Base-by-base conservation (phyloP, 2,797 vertebrate species). In the Glossophaga mutica region DNA sequence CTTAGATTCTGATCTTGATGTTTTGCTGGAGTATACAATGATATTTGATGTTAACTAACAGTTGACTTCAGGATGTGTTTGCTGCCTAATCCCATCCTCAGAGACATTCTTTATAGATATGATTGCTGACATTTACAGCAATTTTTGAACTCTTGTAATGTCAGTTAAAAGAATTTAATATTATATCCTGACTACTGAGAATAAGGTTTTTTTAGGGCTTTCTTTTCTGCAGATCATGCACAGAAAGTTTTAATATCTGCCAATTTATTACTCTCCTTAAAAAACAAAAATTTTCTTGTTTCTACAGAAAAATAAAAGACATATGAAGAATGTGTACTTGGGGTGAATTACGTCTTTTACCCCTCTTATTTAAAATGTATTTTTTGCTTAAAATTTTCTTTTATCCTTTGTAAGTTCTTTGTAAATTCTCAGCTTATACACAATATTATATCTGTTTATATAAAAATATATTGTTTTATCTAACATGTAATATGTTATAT, bases 61-160 rank as follows among this genome's bases (percentile, higher is more conserved):
- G 65, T 76, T 62, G 8, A 39, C 29, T 82, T 94, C 71, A 86
- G 65, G 88, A 94, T 50, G 70, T 82, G 26, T 3, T 97, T 97
- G 68, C 68, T 97, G 95, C 88, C 34, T 97, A 88, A 93, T 97
- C 95, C 57, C 0, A 89, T 85, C 95, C 83, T 96, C 79, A n/a
- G 85, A 96, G 76, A 90, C 62, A 84, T 93, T 87, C 70, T 98
- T 97, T 97, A 32, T 94, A 44, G 59, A 95, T 94, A 62, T 96
- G 97, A 98, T 95, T 97, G 55, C 83, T 96, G 95, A 96, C 90
- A 97, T 98, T 98, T 98, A 95, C 93, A 97, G 68, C 32, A 91
- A 57, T 94, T 62, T 97, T 90, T 93, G 90, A 55, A 97, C 76
- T 97, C 79, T 1, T 15, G 8, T 92, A 90, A 93, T 95, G 82